Conservation (phyloP, 64 coral and sea anemone genomes). For the Montipora foliosa region DNA sequence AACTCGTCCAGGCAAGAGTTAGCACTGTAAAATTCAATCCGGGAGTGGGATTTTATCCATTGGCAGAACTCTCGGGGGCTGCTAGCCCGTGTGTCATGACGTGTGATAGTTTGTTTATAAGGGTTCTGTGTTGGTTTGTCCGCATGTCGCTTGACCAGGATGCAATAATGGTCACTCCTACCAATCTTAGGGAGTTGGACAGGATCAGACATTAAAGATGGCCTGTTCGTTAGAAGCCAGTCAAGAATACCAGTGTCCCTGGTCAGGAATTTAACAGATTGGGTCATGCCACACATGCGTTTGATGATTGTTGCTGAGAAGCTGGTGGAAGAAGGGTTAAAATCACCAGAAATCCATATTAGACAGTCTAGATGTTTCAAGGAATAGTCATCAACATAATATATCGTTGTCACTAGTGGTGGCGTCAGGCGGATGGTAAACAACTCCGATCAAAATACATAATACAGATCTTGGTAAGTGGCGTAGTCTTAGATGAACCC, state of each 20-base stretch:
- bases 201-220: not conserved
- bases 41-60: not conserved
- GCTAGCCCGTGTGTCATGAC: slow-evolving; percentile 3
- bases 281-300: slow-evolving; percentile 32
- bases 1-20: not conserved
- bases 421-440: too few relatives aligned
- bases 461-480: too few relatives aligned
- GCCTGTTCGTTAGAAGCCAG: slow-evolving; percentile 51
- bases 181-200: slow-evolving; percentile 59
- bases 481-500: too few relatives aligned
- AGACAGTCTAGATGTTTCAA: too few relatives aligned
- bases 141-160: slow-evolving; percentile 1
- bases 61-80: slow-evolving; percentile 26
- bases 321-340: too few relatives aligned
- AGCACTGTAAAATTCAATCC: not conserved
- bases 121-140: not conserved
- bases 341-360: too few relatives aligned
- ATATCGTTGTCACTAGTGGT: too few relatives aligned
- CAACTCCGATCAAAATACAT: too few relatives aligned
- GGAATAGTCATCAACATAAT: too few relatives aligned
- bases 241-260: slow-evolving; percentile 57
- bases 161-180: slow-evolving; percentile 52
- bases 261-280: slow-evolving; percentile 47
- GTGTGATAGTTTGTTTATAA: not conserved
- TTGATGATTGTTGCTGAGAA: slow-evolving; percentile 7